Evolutionary conservation across 2,113 vertebrate species (phyloP).

Genomic region (Ceyx melanurus): DNA sequence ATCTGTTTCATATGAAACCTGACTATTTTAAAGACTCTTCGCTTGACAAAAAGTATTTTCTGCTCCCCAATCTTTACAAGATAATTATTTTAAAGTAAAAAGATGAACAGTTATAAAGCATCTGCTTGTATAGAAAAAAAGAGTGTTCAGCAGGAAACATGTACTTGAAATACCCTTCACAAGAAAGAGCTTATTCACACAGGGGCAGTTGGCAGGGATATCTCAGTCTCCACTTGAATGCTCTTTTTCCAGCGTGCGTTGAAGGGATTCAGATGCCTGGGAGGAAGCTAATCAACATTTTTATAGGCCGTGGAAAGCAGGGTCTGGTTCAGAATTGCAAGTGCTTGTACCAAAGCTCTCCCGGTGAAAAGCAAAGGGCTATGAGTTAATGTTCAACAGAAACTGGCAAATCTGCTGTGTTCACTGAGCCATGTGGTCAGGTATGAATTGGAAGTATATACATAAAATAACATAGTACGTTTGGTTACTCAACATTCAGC

Average conservation of each 20-base stretch:
- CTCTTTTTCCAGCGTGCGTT: slow-evolving; percentile 48
- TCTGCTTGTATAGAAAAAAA: slow-evolving; percentile 42
- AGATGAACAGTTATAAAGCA: slow-evolving; percentile 36
- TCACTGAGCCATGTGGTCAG: neutral
- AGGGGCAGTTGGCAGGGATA: slow-evolving; percentile 50
- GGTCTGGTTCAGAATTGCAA: slow-evolving; percentile 27
- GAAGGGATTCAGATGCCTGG: slow-evolving; percentile 55
- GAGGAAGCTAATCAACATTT: slow-evolving; percentile 59
- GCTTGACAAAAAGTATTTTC: neutral
- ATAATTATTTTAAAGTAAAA: neutral
- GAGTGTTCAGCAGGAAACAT: slow-evolving; percentile 48
- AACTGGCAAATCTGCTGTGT: neutral
- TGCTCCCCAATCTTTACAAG: neutral
- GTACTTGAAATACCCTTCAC: slow-evolving; percentile 56
- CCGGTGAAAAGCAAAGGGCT: slow-evolving; percentile 11
- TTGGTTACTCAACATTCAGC: neutral
- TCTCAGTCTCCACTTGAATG: slow-evolving; percentile 43
- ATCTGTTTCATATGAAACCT: neutral
- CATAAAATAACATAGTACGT: neutral
- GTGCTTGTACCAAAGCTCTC: neutral
- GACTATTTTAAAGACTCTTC: neutral
- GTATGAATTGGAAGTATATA: neutral
- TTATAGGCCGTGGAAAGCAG: slow-evolving; percentile 12
- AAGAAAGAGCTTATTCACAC: slow-evolving; percentile 51
- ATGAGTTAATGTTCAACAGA: slow-evolving; percentile 57